Evolutionary conservation across 2,888 invertebrate genomes (phyloP).

Genomic region (Dolichomitus sp.): DNA sequence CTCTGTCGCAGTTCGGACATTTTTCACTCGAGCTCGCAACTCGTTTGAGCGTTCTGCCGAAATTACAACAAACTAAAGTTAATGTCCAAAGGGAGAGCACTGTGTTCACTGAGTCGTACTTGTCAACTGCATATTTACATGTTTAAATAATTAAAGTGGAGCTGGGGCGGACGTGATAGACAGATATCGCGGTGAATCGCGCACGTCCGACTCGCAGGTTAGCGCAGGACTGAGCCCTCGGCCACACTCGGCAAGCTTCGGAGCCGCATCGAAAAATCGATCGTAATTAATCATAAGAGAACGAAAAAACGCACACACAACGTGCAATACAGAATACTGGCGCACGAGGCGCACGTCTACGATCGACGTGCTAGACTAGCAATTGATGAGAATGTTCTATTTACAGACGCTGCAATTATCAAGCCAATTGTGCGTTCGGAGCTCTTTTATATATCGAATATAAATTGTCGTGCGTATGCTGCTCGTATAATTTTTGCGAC

Average conservation of each 20-base stretch:
- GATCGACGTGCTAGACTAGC: background rate
- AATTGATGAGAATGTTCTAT: conserved; percentile 23
- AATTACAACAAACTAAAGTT: conserved; percentile 8
- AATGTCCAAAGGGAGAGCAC: conserved; percentile 69
- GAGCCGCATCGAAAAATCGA: conserved; percentile 77
- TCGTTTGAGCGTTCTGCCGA: background rate
- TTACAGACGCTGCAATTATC: background rate
- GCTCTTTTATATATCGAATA: background rate
- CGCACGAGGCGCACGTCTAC: background rate
- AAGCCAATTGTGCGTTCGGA: background rate
- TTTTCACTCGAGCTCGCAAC: conserved; percentile 57
- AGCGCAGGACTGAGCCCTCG: conserved; percentile 68
- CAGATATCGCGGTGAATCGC: conserved; percentile 70
- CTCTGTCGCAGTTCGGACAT: conserved; percentile 84
- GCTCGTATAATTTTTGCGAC: background rate
- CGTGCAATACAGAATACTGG: background rate
- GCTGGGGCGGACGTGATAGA: conserved; percentile 77
- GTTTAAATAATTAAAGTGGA: conserved; percentile 76
- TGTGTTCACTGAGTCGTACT: conserved; percentile 71
- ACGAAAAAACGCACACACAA: conserved; percentile 4
- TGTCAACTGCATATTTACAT: conserved; percentile 79
- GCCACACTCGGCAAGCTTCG: conserved; percentile 71
- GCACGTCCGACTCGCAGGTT: conserved; percentile 72
- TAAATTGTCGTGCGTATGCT: background rate
- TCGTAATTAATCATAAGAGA: conserved; percentile 58